Percentiles rank a stretch among this genome's conserved stretches.
Evolutionary conservation across 2,797 vertebrate species (phyloP).

Genomic region (Steatocranus sp.): DNA sequence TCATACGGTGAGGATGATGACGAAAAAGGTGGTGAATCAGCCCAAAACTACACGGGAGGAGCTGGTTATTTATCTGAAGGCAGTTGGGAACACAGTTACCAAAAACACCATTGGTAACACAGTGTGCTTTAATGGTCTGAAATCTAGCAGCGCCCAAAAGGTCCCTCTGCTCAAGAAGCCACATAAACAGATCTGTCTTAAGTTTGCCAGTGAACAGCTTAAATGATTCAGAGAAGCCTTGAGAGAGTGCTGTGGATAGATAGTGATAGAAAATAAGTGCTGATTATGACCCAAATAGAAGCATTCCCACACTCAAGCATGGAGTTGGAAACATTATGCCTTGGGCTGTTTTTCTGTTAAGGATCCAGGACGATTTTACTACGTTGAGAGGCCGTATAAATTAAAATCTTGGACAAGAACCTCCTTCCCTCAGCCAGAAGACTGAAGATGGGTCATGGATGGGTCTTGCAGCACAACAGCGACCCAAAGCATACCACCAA

Average conservation of each 20-base stretch:
- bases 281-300: not conserved
- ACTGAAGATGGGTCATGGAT: not conserved
- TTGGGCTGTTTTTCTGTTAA: not conserved
- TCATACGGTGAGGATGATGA: not conserved
- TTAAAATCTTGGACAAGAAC: not conserved
- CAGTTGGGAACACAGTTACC: not conserved
- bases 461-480: not conserved
- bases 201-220: not conserved
- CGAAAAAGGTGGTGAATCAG: not conserved
- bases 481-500: not conserved
- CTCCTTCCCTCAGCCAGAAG: not conserved
- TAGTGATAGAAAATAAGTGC: not conserved
- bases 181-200: not conserved
- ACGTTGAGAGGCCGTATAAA: fast-evolving
- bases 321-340: not conserved
- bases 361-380: not conserved
- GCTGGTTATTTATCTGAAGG: not conserved
- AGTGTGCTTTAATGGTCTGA: not conserved
- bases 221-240: not conserved
- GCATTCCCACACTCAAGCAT: not conserved
- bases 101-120: not conserved
- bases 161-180: not conserved
- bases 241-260: not conserved
- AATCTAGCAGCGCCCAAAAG: fast-evolving
- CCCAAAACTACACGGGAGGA: not conserved